Base-by-base conservation (phyloP, 1,140 invertebrate species). In the Neomicropteryx cornuta region DNA sequence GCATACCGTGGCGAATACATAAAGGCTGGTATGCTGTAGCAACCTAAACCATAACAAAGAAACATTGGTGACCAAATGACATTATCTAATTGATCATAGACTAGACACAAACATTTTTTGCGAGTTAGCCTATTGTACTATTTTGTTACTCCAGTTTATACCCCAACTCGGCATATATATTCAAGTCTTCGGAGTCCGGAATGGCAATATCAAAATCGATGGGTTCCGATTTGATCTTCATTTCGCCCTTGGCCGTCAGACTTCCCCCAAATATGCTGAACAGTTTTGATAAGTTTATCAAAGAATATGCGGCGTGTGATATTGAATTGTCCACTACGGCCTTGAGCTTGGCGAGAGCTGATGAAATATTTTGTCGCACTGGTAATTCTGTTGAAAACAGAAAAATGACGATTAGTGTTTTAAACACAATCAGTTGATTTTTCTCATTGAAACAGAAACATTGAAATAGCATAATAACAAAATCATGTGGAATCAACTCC, bases 271-370 rank as follows among this genome's bases (percentile, higher is more conserved):
- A 65, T 45, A 66, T 63, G 38, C 59, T 55, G 51, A 78, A 79
- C 22, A 78, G 49, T 43, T 68, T 67, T 5, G 59, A 64, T 3
- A 83, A 59, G 48, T 77, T 68, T 16, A 83, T 76, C 37, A 77
- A 62, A 2, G 78, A 79, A 52, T 81, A 84, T 1, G 72, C 73
- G 38, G 74, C 83, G 19, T 68, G 61, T n/a, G 62, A 66, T 13
- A 82, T 53, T 46, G 71, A 70, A 30, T 72, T 71, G 44, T 78
- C 74, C 1, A 76, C 62, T 30, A 71, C 65, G 44, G 73, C 68
- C 42, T 76, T 79, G 3, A 83, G 49, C 1, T 55, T 55, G 46
- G 71, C 65, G 39, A 80, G 79, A 2, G 67, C 70, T 8, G 60
- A 44, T 32, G 57, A 45, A 13, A 73, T 53, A 42, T 72, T 68